These are phyloP conservation scores for Diplazon laetatorius DNA, from an alignment of 2,888 invertebrate genomes.

Conservation along the genomic window DNA sequence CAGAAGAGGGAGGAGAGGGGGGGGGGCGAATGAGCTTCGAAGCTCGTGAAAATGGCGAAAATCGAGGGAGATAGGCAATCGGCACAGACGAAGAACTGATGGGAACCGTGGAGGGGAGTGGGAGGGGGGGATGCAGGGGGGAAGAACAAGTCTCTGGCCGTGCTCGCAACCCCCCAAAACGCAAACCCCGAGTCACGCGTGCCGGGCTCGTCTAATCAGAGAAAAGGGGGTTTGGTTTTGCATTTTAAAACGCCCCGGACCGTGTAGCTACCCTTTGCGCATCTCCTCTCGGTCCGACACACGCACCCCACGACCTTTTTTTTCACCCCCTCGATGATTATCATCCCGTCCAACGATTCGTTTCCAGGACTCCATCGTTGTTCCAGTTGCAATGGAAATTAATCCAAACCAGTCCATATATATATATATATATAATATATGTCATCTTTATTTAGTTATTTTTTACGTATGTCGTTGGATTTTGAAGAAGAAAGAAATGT, in stretches of 20 bases:
- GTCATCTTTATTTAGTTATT: not conserved
- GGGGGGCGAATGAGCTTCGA: too few species aligned
- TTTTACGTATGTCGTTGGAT: too few species aligned
- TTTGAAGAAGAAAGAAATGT: too few species aligned
- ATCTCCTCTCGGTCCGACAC: not conserved
- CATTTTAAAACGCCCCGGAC: conserved; percentile 71
- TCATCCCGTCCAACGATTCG: conserved; percentile 41
- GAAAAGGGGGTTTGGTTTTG: conserved; percentile 78
- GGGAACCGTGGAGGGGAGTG: not conserved
- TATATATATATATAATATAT: too few species aligned
- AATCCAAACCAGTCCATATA: not conserved
- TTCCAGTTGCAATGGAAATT: conserved; percentile 38
- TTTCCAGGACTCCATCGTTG: conserved; percentile 10
- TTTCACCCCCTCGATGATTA: conserved; percentile 32
- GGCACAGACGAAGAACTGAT: conserved; percentile 5
- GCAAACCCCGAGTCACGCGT: conserved; percentile 74
- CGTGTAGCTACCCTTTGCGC: conserved; percentile 32
- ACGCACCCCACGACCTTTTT: conserved; percentile 39
- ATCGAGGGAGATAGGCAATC: conserved; percentile 5
- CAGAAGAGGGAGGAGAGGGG: conserved; percentile 4
- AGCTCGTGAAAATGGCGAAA: conserved; percentile 23
- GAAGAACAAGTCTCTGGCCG: conserved; percentile 63
- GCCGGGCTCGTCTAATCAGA: conserved; percentile 77
- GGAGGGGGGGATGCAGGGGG: conserved; percentile 74
- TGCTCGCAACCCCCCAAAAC: conserved; percentile 59